Base-by-base conservation (phyloP, 2,797 vertebrate genomes). In the Anguilla pacifica region DNA sequence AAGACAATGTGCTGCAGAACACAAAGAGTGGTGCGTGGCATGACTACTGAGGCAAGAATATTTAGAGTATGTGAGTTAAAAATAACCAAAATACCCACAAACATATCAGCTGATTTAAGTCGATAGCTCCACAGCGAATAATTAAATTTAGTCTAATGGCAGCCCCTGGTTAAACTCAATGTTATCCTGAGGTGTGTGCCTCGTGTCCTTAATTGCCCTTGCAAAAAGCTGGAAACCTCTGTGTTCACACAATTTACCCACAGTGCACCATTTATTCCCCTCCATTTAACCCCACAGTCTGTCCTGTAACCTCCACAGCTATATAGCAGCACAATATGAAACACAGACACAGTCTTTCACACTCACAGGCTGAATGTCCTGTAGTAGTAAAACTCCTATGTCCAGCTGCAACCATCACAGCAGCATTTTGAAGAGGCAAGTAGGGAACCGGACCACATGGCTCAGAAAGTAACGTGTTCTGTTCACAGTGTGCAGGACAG, bases 191-290 rank as follows among this genome's bases (percentile, higher is more conserved):
- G 39, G 67, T 43, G 35, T 49, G 25, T 19, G 67, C 22, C 49
- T 51, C 67, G 55, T 86, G 85, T 51, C 85, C 85, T 86, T 86
- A 86, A 86, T 74, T 86, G 85, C 35, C 85, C 67, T 74, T 51
- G 43, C 64, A 25, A 74, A 28, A 31, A 35, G 46, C 51, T 53
- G 72, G 70, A 72, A n/a, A 51, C 64, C 43, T 53, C 85, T 53
- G 28, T 53, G 46, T 46, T 85, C 67, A 86, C 64, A 72, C 57
- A 43, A 85, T 85, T 85, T 43, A 35, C 84, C 43, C 39, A 85
- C 51, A 59, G 57, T 35, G 7, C 35, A 31, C 79, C 22, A 51
- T 51, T 82, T 51, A 82, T 67, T 84, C 57, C 57, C 59, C 84
- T 85, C 84, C 84, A 43, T 64, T 85, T 64, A 64, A 28, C 59